phyloP scores from a whole-genome alignment of 2,113 vertebrate species.

The Sinocyclocheilus anophthalmus region DNA sequence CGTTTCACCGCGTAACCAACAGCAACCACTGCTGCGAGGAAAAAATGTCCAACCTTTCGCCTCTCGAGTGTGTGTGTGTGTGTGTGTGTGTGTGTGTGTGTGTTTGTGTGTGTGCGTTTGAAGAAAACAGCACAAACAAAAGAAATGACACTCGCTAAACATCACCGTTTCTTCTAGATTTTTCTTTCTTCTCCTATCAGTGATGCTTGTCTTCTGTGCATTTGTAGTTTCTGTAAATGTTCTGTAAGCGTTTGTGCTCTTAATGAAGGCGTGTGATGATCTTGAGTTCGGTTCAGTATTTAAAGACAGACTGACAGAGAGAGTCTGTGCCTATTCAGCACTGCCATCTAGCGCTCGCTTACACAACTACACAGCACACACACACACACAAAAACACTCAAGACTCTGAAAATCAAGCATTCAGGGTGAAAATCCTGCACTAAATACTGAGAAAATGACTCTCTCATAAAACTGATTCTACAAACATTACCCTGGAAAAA shows the following conservation, averaged over 20 bases:
- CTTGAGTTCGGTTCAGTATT: neutral
- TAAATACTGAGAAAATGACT: neutral
- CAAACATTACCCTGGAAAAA: neutral
- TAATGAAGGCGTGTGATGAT: neutral
- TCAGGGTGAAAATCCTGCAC: neutral
- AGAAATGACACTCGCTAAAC: neutral
- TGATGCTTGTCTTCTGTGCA: neutral
- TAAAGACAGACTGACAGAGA: neutral
- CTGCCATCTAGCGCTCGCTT: slow-evolving; percentile 45
- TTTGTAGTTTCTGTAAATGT: neutral
- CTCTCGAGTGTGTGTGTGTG: slow-evolving; percentile 33
- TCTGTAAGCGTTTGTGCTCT: neutral
- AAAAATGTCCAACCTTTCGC: slow-evolving; percentile 48
- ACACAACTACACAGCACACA: neutral
- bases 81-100: too few relatives aligned
- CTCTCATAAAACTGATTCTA: neutral
- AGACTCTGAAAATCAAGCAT: neutral
- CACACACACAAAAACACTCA: neutral
- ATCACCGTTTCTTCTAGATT: neutral
- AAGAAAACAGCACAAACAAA: neutral
- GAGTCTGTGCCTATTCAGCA: slow-evolving; percentile 28
- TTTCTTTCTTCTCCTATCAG: neutral
- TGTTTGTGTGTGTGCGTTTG: neutral
- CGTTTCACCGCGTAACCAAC: slow-evolving; percentile 52
- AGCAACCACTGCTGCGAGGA: slow-evolving; percentile 40